phyloP scores from a whole-genome alignment of 1,140 invertebrate species.

The Drosophila nebulosa region DNA sequence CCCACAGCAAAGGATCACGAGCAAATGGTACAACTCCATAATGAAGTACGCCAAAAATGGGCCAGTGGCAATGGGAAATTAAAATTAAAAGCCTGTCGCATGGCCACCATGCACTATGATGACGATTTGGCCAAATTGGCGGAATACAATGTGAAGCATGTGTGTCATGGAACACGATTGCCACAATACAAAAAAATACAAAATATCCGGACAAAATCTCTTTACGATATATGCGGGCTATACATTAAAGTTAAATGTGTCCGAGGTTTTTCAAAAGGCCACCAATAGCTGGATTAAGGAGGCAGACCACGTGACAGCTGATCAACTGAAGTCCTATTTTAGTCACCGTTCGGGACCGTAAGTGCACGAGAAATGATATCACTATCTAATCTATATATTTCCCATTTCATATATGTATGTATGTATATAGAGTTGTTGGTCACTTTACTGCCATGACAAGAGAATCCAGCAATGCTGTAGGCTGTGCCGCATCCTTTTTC shows the following conservation, averaged over 20 bases:
- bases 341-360: no score
- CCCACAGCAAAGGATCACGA: not conserved
- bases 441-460: slow-evolving; percentile 29
- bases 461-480: slow-evolving; percentile 30
- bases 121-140: slow-evolving; percentile 36
- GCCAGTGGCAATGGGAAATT: slow-evolving; percentile 22
- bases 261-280: not conserved
- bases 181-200: slow-evolving; percentile 25
- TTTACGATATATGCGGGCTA: not conserved
- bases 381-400: no score
- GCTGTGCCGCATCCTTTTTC: slow-evolving; percentile 28
- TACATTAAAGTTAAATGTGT: not conserved
- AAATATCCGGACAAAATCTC: slow-evolving; percentile 39
- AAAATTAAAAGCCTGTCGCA: slow-evolving; percentile 22
- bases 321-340: no score
- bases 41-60: slow-evolving; percentile 34
- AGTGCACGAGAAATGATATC: no score
- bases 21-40: slow-evolving; percentile 19
- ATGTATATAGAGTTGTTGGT: slow-evolving; percentile 28
- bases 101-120: slow-evolving; percentile 37
- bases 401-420: not conserved
- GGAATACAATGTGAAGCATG: slow-evolving; percentile 34
- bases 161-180: slow-evolving; percentile 38
- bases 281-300: no score
- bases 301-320: no score